A percentile compares a stretch with the other conserved stretches of the same genome.
Evolutionary conservation across 2,888 invertebrate genomes (phyloP).

Genomic region (Hirtodrosophila alboralis): DNA sequence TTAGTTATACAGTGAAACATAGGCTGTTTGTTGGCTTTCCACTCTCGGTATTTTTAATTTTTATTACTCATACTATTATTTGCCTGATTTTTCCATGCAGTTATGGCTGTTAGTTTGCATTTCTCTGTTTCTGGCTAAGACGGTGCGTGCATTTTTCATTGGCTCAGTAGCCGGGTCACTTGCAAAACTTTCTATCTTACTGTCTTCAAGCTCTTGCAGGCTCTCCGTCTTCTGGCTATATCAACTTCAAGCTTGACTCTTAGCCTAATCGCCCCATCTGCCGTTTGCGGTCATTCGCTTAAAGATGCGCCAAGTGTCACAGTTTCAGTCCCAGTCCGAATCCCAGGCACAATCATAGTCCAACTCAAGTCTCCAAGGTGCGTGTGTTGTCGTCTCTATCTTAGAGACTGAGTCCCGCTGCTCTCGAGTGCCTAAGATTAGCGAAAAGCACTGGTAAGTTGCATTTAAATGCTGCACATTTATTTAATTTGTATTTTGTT

Average conservation of each 20-base stretch:
- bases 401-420: slow-evolving; percentile 5
- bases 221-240: slow-evolving; percentile 43
- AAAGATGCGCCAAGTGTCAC: slow-evolving; percentile 71
- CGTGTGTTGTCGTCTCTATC: slow-evolving; percentile 14
- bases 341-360: slow-evolving; percentile 20
- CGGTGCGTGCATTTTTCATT: slow-evolving; percentile 65
- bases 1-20: slow-evolving; percentile 53
- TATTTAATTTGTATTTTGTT: slow-evolving; percentile 72
- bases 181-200: slow-evolving; percentile 70
- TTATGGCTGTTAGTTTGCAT: slow-evolving; percentile 70
- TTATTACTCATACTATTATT: slow-evolving; percentile 65
- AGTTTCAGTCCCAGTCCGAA: slow-evolving; percentile 25
- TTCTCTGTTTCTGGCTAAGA: slow-evolving; percentile 37
- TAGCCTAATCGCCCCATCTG: slow-evolving; percentile 70
- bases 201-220: slow-evolving; percentile 29
- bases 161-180: slow-evolving; percentile 75
- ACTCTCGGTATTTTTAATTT: slow-evolving; percentile 67
- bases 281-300: slow-evolving; percentile 59
- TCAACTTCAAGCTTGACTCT: slow-evolving; percentile 57
- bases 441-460: slow-evolving; percentile 47
- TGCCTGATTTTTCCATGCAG: slow-evolving; percentile 68
- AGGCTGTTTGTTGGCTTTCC: slow-evolving; percentile 56
- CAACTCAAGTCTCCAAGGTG: slow-evolving; percentile 29
- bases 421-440: slow-evolving; percentile 56
- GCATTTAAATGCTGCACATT: slow-evolving; percentile 76